Evolutionary conservation across 2,113 vertebrate species (phyloP).

Genomic region (Aramus guarauna): DNA sequence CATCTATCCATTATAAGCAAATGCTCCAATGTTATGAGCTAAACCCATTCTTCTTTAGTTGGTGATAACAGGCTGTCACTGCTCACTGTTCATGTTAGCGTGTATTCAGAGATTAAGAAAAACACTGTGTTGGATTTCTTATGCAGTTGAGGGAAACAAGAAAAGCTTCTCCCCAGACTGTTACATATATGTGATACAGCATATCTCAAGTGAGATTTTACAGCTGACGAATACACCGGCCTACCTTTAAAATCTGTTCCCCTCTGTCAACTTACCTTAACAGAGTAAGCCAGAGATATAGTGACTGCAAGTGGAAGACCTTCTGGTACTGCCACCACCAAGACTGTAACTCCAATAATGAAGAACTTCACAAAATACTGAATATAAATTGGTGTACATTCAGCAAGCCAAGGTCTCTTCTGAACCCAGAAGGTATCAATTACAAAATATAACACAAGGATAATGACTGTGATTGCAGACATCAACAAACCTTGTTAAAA

Average conservation of each 20-base stretch:
- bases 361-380: slow-evolving; percentile 99
- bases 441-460: slow-evolving; percentile 94
- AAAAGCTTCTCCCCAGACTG: background rate
- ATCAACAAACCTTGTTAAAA: slow-evolving; percentile 87
- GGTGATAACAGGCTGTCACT: background rate
- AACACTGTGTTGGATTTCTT: background rate
- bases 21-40: background rate
- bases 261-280: slow-evolving; percentile 84
- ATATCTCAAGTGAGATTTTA: background rate
- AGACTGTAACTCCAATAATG: slow-evolving; percentile 97
- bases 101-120: background rate
- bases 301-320: slow-evolving; percentile 97
- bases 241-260: background rate
- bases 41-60: background rate
- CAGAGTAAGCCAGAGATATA: slow-evolving; percentile 97
- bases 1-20: background rate
- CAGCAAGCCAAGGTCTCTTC: slow-evolving; percentile 87
- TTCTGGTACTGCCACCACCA: slow-evolving; percentile 97
- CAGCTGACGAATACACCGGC: background rate
- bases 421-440: slow-evolving; percentile 96
- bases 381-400: slow-evolving; percentile 95
- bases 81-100: background rate
- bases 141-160: background rate
- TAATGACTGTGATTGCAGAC: slow-evolving; percentile 98
- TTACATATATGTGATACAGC: background rate